Conservation (phyloP, 1,140 invertebrate genomes). For the Trypoxylus dichotomus region DNA sequence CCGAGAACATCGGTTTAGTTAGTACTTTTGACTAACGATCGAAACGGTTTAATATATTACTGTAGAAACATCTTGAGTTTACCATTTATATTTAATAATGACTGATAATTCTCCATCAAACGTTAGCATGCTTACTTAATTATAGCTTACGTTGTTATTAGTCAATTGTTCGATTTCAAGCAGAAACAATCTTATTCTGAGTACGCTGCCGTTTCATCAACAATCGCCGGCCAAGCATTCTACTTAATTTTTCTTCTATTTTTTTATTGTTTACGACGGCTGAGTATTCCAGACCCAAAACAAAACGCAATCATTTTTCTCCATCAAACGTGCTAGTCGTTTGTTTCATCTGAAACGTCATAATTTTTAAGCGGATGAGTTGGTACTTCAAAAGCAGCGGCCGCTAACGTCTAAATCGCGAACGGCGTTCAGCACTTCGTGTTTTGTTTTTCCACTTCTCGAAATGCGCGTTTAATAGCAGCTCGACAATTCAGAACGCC, state of each 20-base stretch:
- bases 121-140: too few relatives aligned
- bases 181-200: too few relatives aligned
- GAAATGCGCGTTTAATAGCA: background rate
- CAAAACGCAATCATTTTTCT: background rate
- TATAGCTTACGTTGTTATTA: too few relatives aligned
- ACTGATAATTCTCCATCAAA: too few relatives aligned
- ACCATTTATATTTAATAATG: too few relatives aligned
- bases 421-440: background rate
- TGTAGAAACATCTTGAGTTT: too few relatives aligned
- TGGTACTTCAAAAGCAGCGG: background rate
- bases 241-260: too few relatives aligned
- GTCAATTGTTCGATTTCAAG: too few relatives aligned
- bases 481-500: background rate
- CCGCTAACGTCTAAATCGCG: background rate
- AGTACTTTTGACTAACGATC: too few relatives aligned
- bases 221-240: background rate
- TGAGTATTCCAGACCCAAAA: background rate
- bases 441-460: background rate
- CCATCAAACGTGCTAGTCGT: background rate
- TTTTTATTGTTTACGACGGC: background rate
- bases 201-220: background rate
- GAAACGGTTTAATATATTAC: too few relatives aligned
- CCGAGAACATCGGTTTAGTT: too few relatives aligned
- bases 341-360: background rate
- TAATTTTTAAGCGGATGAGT: background rate